Conservation (phyloP, 1,140 invertebrate species). For the Drosophila albomicans region DNA sequence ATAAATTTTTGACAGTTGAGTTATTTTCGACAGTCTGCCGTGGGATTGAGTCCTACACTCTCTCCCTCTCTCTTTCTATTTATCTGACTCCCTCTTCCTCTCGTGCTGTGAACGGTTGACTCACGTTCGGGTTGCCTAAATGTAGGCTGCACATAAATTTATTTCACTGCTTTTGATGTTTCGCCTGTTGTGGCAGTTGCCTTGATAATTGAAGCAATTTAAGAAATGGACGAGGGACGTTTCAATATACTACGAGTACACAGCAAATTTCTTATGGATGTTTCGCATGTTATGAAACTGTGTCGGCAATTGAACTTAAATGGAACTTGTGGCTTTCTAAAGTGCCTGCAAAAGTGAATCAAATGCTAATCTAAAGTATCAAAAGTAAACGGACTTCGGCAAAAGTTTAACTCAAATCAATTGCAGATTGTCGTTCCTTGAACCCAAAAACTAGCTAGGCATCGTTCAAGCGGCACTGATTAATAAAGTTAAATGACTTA, state of each 20-base stretch:
- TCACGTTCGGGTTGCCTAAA: slow-evolving; percentile 51
- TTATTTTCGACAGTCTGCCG: slow-evolving; percentile 63
- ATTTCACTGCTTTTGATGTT: slow-evolving; percentile 58
- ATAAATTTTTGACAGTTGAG: slow-evolving; percentile 73
- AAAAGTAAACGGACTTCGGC: not conserved
- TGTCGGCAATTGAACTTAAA: slow-evolving; percentile 13
- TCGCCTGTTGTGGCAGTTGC: slow-evolving; percentile 35
- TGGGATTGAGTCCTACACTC: slow-evolving; percentile 22
- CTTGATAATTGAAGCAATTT: slow-evolving; percentile 68
- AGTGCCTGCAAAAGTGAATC: not conserved
- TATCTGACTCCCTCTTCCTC: not conserved
- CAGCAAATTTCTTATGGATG: slow-evolving; percentile 13
- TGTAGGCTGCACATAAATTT: slow-evolving; percentile 72
- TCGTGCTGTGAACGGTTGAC: not conserved
- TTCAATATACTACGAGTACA: slow-evolving; percentile 4
- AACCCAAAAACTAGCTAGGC: slow-evolving; percentile 26
- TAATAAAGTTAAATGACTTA: slow-evolving; percentile 78
- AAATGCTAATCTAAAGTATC: slow-evolving; percentile 10
- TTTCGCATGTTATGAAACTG: slow-evolving; percentile 24
- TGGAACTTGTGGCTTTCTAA: not conserved
- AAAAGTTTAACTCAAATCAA: slow-evolving; percentile 3
- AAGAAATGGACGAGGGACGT: slow-evolving; percentile 33
- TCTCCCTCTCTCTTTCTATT: not conserved
- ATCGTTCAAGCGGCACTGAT: slow-evolving; percentile 68
- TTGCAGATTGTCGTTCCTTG: slow-evolving; percentile 30